Evolutionary conservation across 1,140 invertebrate genomes (phyloP).

Genomic region (Tetramorium alpestre): DNA sequence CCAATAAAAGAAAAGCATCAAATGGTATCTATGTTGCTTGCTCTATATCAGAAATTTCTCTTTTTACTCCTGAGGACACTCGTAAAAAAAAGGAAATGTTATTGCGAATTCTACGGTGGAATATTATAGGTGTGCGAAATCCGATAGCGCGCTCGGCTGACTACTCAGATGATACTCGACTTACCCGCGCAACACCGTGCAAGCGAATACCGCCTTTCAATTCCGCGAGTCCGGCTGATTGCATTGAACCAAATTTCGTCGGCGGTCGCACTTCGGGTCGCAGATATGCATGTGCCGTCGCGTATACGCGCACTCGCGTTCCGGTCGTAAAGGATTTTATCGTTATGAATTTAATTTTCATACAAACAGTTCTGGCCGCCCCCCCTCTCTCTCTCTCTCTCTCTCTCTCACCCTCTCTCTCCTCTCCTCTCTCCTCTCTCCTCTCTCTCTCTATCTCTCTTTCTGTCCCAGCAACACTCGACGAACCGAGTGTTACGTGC

Average conservation of each 20-base stretch:
- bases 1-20: conserved; percentile 9
- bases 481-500: conserved; percentile 71
- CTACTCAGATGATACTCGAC: conserved; percentile 47
- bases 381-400: conserved; percentile 22
- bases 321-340: conserved; percentile 81
- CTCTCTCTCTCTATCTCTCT: conserved; percentile 13
- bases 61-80: conserved; percentile 18
- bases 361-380: conserved; percentile 77
- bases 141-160: conserved; percentile 27
- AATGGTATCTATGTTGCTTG: neutral
- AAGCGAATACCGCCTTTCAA: conserved; percentile 55
- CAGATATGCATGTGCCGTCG: neutral
- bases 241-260: conserved; percentile 61
- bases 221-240: conserved; percentile 67
- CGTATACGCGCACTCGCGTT: conserved; percentile 28
- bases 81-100: conserved; percentile 23
- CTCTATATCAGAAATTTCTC: neutral
- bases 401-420: neutral
- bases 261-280: conserved; percentile 20
- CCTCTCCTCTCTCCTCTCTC: neutral
- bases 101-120: conserved; percentile 43
- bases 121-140: conserved; percentile 44
- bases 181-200: neutral
- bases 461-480: conserved; percentile 59
- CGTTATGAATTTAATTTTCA: conserved; percentile 85